These are phyloP conservation scores for Lordiphosa clarofinis DNA, from an alignment of 1,140 invertebrate species.

Conservation along the genomic window DNA sequence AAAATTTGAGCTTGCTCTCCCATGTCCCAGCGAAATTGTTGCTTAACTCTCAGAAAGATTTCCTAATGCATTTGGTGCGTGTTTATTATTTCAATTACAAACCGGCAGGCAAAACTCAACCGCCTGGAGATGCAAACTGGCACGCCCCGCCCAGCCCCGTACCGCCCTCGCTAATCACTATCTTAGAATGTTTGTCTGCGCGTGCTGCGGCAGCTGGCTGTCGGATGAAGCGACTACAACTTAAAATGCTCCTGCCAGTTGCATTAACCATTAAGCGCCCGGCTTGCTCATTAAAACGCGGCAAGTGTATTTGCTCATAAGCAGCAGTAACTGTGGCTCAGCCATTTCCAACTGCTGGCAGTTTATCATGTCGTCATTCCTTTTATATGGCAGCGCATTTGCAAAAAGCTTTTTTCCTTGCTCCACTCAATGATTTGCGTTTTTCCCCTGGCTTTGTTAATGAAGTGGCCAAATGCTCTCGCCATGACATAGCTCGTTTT, in stretches of 20 bases:
- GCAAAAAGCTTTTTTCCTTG: constrained; percentile 13
- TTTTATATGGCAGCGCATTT: constrained; percentile 11
- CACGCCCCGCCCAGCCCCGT: constrained; percentile 7
- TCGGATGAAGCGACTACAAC: constrained; percentile 21
- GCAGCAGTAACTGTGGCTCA: constrained; percentile 17
- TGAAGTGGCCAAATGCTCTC: constrained; percentile 46
- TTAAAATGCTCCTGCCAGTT: constrained; percentile 1
- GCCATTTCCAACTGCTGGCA: constrained; percentile 16
- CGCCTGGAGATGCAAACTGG: constrained; percentile 55
- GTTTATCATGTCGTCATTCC: constrained; percentile 39
- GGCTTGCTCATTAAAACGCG: constrained; percentile 68
- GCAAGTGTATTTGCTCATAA: constrained; percentile 67
- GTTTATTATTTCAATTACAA: constrained; percentile 75
- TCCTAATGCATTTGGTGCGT: constrained; percentile 74
- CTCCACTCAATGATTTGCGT: constrained; percentile 53
- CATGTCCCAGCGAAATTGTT: constrained; percentile 10
- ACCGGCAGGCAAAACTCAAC: constrained; percentile 51
- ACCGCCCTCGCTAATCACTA: constrained; percentile 15
- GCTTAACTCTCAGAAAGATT: constrained; percentile 36
- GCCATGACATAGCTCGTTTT: constrained; percentile 54
- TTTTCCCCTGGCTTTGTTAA: constrained; percentile 50
- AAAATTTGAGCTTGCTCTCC: too few species aligned
- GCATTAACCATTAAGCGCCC: constrained; percentile 70
- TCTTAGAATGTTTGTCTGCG: constrained; percentile 29
- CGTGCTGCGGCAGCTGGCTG: constrained; percentile 41